Evolutionary conservation across 1,140 invertebrate species (phyloP), one percentile per base, ranked within the genome.

Genomic region (Eubasilissa regina): DNA sequence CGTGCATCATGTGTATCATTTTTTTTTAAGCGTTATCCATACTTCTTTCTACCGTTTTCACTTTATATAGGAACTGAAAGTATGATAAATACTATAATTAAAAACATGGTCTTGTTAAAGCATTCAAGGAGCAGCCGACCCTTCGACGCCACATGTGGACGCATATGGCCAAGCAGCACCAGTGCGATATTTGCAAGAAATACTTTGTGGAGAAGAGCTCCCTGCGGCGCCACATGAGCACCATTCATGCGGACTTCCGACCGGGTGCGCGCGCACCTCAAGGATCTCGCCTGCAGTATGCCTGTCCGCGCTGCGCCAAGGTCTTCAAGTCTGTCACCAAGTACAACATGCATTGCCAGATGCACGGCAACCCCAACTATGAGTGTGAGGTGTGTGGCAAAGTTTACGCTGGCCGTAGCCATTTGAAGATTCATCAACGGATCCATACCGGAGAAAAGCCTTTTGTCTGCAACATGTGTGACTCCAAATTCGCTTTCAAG

Each of bases 381-480:
- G 87, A 89, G 81, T 89, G 88, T 75, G 79, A 84, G 9, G 86
- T 85, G 62, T 89, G 88, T 81, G 85, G 85, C 19, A 89, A 89
- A 83, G 88, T 89, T 0, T 89, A 88, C 81, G 86, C 88, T 0
- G 86, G 88, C n/a, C 83, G 86, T 9, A 86, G 84, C 19, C 91
- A 92, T 77, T 84, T 88, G 8, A 92, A 90, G 78, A 87, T 91
- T 64, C 91, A 92, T 80, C 82, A 86, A 47, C 84, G 90, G 12
- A 88, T 89, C 58, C 87, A 90, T 75, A 88, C 88, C 0, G 91
- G 91, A 44, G 86, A 88, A 10, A 88, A 88, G 78, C 88, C 89
- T 1, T 89, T 86, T 62, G 82, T 85, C 13, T 82, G 81, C 25
- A 79, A 60, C 19, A 62, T 82, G 43, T 89, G 87, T 74, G 77